A percentile compares a stretch with the other conserved stretches of the same genome.
Evolutionary conservation across 2,797 vertebrate species (phyloP).

Genomic region (Paramormyrops hopkinsi): DNA sequence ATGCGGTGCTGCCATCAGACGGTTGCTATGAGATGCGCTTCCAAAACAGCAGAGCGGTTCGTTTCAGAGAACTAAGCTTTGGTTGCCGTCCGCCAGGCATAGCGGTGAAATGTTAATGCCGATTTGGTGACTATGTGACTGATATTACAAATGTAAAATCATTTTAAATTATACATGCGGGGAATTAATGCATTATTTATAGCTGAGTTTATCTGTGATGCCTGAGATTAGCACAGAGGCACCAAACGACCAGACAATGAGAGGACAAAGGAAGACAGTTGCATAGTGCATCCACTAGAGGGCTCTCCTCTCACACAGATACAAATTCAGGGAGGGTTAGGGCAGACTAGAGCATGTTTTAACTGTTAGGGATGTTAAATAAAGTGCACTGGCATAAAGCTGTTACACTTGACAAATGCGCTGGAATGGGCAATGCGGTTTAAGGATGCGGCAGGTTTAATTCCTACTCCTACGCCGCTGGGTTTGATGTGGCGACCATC

Average conservation of each 20-base stretch:
- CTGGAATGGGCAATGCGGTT: not conserved
- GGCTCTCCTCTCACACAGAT: conserved; percentile 15
- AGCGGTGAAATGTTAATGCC: not conserved
- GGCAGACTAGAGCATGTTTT: not conserved
- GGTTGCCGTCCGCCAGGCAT: not conserved
- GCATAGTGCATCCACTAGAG: conserved; percentile 1
- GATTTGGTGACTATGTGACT: not conserved
- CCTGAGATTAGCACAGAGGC: not conserved
- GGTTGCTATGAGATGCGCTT: not conserved
- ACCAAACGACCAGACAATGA: not conserved
- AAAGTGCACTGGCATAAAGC: not conserved
- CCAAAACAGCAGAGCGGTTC: not conserved
- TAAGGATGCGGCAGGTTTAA: not conserved
- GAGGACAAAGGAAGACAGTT: not conserved
- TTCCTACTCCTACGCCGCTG: not conserved
- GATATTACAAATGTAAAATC: not conserved
- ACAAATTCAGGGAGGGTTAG: not conserved
- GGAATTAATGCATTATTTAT: not conserved
- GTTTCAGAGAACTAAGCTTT: not conserved
- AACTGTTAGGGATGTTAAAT: not conserved
- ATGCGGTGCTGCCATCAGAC: not conserved
- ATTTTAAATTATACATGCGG: not conserved
- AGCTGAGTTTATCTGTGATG: not conserved
- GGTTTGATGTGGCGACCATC: not conserved
- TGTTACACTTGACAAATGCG: not conserved